Conservation (phyloP, 2,113 vertebrate genomes). For the Rallus limicola region DNA sequence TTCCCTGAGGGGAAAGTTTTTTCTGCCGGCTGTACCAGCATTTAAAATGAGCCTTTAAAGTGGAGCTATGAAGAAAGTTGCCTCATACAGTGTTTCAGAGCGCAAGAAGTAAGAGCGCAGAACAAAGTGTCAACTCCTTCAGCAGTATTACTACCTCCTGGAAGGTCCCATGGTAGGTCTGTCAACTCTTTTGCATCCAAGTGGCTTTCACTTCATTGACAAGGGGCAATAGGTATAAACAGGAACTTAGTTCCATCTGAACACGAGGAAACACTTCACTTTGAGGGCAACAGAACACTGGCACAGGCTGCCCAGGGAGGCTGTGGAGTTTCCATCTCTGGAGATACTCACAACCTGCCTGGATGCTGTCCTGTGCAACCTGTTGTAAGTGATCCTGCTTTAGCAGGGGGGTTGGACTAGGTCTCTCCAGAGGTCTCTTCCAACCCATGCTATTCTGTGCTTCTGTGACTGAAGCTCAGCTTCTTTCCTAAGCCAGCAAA, state of each 20-base stretch:
- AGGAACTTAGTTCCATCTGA: too few species aligned
- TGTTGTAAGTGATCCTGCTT: too few species aligned
- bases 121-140: background rate
- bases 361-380: too few species aligned
- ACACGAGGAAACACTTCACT: too few species aligned
- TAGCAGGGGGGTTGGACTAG: too few species aligned
- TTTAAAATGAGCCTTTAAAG: slow-evolving; percentile 1
- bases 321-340: too few species aligned
- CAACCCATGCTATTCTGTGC: too few species aligned
- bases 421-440: too few species aligned
- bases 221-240: too few species aligned
- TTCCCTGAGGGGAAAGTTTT: background rate
- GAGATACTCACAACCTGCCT: too few species aligned
- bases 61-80: background rate
- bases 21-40: slow-evolving; percentile 7
- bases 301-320: too few species aligned
- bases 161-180: background rate
- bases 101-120: background rate
- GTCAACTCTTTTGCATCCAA: background rate
- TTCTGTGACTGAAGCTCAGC: background rate
- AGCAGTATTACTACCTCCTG: background rate
- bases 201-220: background rate
- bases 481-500: background rate
- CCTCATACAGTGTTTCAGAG: background rate
- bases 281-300: too few species aligned